Evolutionary conservation across 2,113 vertebrate genomes (phyloP).

Genomic region (Scytalopus superciliaris): DNA sequence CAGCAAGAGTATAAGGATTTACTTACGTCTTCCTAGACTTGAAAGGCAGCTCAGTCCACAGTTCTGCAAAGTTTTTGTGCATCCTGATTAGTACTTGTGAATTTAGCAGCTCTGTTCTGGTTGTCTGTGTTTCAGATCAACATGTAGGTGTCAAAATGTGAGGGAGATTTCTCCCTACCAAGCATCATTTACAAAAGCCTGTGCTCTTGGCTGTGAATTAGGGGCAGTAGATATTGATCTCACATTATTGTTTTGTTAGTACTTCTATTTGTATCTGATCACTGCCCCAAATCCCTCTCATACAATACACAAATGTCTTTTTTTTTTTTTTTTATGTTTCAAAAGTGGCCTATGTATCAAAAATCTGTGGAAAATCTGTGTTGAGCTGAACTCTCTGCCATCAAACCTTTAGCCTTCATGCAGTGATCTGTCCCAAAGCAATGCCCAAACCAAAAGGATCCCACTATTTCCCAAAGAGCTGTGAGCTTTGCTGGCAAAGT

Average conservation of each 20-base stretch:
- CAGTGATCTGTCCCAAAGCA: background rate
- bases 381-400: background rate
- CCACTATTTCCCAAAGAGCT: background rate
- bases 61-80: background rate
- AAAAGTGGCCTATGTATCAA: background rate
- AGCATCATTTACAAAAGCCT: background rate
- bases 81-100: background rate
- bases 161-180: background rate
- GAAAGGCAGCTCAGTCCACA: background rate
- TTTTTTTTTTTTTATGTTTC: too few relatives aligned
- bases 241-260: background rate
- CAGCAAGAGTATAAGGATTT: background rate
- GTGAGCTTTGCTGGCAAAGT: background rate
- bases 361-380: background rate
- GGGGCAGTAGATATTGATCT: background rate
- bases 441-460: background rate
- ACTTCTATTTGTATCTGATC: background rate
- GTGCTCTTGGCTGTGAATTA: background rate
- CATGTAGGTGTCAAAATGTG: background rate
- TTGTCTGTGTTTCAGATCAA: background rate
- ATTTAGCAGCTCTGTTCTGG: background rate
- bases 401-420: background rate
- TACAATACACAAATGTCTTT: background rate
- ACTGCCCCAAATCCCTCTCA: background rate
- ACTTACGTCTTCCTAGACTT: background rate